These are phyloP conservation scores for Lamproptera curius DNA, from an alignment of 2,888 invertebrate genomes.

Conservation along the genomic window DNA sequence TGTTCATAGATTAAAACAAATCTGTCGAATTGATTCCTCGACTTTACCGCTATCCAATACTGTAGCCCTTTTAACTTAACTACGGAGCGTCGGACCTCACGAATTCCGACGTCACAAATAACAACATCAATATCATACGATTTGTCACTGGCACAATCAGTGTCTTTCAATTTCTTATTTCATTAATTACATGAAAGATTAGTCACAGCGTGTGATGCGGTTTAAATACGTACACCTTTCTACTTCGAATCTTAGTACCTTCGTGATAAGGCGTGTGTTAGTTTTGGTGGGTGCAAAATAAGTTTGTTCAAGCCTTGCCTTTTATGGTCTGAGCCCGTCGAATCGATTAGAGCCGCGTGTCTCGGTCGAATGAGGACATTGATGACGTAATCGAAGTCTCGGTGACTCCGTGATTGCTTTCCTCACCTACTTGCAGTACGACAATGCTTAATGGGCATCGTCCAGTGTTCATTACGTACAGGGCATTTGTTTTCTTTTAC, in stretches of 20 bases:
- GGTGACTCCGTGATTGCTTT: conserved; percentile 16
- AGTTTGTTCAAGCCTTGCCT: conserved; percentile 21
- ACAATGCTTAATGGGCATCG: conserved; percentile 12
- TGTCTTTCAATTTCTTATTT: conserved; percentile 35
- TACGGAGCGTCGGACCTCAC: background rate
- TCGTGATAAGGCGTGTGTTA: background rate
- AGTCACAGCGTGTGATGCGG: conserved; percentile 30
- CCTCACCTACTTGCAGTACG: conserved; percentile 1
- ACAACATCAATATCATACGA: conserved; percentile 30
- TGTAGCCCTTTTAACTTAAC: conserved; percentile 2
- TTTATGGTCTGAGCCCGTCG: conserved; percentile 40
- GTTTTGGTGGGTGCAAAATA: background rate
- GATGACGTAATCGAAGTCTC: conserved; percentile 54
- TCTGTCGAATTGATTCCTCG: background rate
- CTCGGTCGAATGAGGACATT: conserved; percentile 54
- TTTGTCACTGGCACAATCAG: conserved; percentile 36
- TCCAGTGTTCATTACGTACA: conserved; percentile 1
- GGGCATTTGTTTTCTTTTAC: background rate
- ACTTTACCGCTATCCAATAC: background rate
- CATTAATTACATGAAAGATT: conserved; percentile 38
- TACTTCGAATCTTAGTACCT: background rate
- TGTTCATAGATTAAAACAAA: background rate
- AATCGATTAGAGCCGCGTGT: conserved; percentile 54
- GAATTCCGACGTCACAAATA: conserved; percentile 15
- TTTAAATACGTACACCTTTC: background rate